phyloP scores from a whole-genome alignment of 1,140 invertebrate species.

The Eueides isabella region DNA sequence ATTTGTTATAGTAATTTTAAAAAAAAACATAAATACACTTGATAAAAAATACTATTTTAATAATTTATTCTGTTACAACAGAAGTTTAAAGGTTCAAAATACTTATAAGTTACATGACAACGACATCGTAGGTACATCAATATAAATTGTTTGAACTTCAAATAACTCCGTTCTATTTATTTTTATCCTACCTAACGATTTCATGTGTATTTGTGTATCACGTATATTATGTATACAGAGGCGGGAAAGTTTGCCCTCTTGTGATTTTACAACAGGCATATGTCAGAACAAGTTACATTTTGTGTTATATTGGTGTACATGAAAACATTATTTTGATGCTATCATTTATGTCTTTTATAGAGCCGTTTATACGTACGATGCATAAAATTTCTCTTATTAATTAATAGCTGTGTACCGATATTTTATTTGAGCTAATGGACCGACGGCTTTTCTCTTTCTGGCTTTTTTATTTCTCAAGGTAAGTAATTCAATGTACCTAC shows the following conservation, averaged over 20 bases:
- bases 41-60: background rate
- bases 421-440: too few relatives aligned
- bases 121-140: background rate
- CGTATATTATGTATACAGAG: background rate
- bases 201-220: background rate
- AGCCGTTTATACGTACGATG: background rate
- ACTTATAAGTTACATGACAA: background rate
- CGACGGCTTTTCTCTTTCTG: too few relatives aligned
- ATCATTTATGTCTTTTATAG: background rate
- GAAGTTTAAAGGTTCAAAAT: background rate
- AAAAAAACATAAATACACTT: too few relatives aligned
- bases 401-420: too few relatives aligned
- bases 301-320: background rate
- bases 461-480: too few relatives aligned
- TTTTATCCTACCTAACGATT: background rate
- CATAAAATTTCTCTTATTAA: too few relatives aligned
- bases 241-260: constrained; percentile 23
- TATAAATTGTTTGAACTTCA: background rate
- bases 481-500: too few relatives aligned
- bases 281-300: constrained; percentile 16
- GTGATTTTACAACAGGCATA: constrained; percentile 24
- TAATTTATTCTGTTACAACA: background rate
- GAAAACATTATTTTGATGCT: background rate
- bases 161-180: background rate
- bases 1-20: too few relatives aligned